Conservation (phyloP, 1,140 invertebrate genomes). For the Doryteuthis pealeii region DNA sequence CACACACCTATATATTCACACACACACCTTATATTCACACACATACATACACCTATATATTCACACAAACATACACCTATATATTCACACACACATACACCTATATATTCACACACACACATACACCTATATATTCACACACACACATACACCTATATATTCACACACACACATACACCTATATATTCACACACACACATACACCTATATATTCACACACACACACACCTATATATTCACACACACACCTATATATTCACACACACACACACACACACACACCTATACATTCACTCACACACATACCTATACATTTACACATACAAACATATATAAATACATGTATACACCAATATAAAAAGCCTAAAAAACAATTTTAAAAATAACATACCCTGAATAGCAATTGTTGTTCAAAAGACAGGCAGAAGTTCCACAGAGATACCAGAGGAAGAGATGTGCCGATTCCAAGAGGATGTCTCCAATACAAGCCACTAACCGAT, state of each 20-base stretch:
- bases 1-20: too few relatives aligned
- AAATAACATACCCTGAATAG: not conserved
- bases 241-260: not conserved
- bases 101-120: not conserved
- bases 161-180: not conserved
- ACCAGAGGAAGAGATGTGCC: not conserved
- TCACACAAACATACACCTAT: too few relatives aligned
- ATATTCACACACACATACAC: too few relatives aligned
- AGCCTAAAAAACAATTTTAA: too few relatives aligned
- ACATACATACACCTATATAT: too few relatives aligned
- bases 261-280: not conserved
- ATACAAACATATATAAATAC: not conserved
- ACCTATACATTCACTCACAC: not conserved
- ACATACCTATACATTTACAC: not conserved
- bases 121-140: not conserved
- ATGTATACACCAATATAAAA: not conserved
- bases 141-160: not conserved
- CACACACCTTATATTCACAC: too few relatives aligned
- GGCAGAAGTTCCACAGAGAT: constrained; percentile 6
- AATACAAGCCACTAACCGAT: not conserved
- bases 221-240: too few relatives aligned
- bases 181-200: too few relatives aligned
- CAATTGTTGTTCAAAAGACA: not conserved
- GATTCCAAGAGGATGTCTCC: constrained; percentile 7
- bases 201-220: too few relatives aligned